A percentile compares a stretch with the other conserved stretches of the same genome.
Conservation (phyloP, 2,113 vertebrate genomes). For the Eclectus roratus region DNA sequence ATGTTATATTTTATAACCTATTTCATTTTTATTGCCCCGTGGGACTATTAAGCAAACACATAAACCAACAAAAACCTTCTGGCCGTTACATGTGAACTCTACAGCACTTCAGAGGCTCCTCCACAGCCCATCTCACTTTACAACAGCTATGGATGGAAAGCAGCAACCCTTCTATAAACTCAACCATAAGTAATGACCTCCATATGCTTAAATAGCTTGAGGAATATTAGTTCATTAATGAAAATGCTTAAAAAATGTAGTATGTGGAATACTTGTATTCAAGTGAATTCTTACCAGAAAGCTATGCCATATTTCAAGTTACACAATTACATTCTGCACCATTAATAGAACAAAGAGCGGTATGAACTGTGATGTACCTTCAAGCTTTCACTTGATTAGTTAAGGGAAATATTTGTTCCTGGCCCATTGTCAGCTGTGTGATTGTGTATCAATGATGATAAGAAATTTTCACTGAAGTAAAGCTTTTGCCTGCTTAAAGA, state of each 20-base stretch:
- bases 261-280: neutral
- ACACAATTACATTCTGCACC: neutral
- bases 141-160: constrained; percentile 15
- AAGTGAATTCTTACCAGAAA: neutral
- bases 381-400: neutral
- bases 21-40: constrained; percentile 10
- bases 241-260: neutral
- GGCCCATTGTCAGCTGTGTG: neutral
- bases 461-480: neutral
- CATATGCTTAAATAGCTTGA: neutral
- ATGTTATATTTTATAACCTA: neutral
- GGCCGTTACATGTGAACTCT: neutral
- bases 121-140: constrained; percentile 21
- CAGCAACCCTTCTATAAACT: neutral
- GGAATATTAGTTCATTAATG: neutral
- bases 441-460: neutral
- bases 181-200: constrained; percentile 22
- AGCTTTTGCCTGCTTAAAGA: neutral
- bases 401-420: constrained; percentile 17
- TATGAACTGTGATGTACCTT: neutral
- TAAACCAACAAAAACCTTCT: neutral
- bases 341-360: neutral
- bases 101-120: constrained; percentile 11
- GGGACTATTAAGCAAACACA: constrained; percentile 7
- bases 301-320: neutral